Evolutionary conservation across 2,888 invertebrate genomes (phyloP), one percentile per base, ranked within the genome.

Genomic region (Caenorhabditis wallacei): DNA sequence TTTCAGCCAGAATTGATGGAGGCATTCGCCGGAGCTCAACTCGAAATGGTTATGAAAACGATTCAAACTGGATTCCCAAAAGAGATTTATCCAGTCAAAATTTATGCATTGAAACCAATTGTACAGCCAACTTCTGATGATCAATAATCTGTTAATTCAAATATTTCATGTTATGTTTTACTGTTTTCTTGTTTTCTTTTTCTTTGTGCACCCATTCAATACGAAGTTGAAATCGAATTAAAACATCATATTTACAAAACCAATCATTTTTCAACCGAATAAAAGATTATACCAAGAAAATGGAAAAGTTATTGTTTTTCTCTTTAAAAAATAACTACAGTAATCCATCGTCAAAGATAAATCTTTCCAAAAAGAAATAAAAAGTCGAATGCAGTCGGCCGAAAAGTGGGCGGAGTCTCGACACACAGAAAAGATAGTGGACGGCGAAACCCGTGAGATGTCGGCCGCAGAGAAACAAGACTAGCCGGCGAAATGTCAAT

Each of bases 31-130:
- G 93, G 94, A 89, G 95, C 97, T 35, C 95, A 95, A 57, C 94
- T 97, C 78, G 94, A 94, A 87, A 94, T 96, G 85, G 93, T 96
- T 0, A 94, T 95, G 91, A 95, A 95, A 91, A 94, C 95, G 85
- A 95, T 95, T 91, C 95, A 95, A 88, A 93, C 92, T 71, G 95
- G 95, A 92, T 97, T 99, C 92, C 98, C 98, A 0, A 95, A 95
- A 92, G 96, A 95, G 2, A 94, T 99, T 63, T 88, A 86, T 64
- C 84, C 84, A 30, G 91, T 91, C 10, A 85, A 87, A 35, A 87
- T 90, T 78, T 89, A 85, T 68, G 90, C 89, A 1, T 56, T 90
- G 56, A 88, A 90, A 61, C 84, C 85, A 22, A 56, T 26, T 13
- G 54, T 13, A 22, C 43, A 43, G 11, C 30, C 54, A 16, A 16